A percentile compares a stretch with the other conserved stretches of the same genome.
These are phyloP conservation scores for Oxyscelio sp. DNA, from an alignment of 2,888 invertebrate species.

Conservation along the genomic window DNA sequence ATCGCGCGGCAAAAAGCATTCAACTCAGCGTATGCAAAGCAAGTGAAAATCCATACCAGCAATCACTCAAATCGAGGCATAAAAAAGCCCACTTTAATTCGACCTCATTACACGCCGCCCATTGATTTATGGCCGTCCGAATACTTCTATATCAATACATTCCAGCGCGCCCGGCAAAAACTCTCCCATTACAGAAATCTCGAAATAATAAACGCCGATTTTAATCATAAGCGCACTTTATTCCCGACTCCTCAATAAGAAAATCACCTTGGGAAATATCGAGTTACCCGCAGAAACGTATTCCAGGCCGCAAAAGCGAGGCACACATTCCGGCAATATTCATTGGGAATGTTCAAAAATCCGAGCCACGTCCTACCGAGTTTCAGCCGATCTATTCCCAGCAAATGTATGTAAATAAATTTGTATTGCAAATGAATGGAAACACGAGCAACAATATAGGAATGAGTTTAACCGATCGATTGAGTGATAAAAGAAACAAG, in stretches of 20 bases:
- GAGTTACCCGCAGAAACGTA: neutral
- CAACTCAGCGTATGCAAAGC: neutral
- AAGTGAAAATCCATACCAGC: neutral
- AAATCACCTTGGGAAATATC: neutral
- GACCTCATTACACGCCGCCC: neutral
- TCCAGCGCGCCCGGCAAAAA: neutral
- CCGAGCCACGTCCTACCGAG: too few relatives aligned
- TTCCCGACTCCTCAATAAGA: neutral
- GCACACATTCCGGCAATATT: too few relatives aligned
- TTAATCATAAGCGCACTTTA: neutral
- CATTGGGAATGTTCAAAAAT: too few relatives aligned
- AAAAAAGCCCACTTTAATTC: neutral
- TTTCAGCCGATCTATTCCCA: conserved; percentile 41
- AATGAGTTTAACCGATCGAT: conserved; percentile 53
- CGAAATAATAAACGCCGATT: neutral
- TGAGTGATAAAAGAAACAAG: conserved; percentile 62
- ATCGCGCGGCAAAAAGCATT: conserved; percentile 2
- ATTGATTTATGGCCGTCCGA: neutral
- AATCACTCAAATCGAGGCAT: neutral
- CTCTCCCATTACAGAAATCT: neutral
- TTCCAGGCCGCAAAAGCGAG: neutral
- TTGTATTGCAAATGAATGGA: conserved; percentile 60
- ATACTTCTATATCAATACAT: neutral
- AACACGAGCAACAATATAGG: conserved; percentile 54
- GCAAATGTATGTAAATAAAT: conserved; percentile 61